A percentile compares a stretch with the other conserved stretches of the same genome.
Evolutionary conservation across 1,140 invertebrate genomes (phyloP).

Genomic region (Cyrtorhinus lividipennis): DNA sequence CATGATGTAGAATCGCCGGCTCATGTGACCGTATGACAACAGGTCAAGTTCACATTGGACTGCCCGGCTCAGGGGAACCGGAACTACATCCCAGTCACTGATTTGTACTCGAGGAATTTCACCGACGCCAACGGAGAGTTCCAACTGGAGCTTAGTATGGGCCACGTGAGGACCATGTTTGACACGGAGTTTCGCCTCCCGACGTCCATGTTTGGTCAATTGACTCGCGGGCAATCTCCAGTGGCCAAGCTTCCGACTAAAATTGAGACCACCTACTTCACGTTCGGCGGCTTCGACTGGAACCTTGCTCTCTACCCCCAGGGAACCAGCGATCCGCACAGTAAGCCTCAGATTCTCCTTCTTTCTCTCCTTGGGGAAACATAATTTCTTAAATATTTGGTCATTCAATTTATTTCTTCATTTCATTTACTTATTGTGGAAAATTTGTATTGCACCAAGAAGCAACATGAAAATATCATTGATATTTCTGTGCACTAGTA

Average conservation of each 20-base stretch:
- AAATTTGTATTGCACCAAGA: no score
- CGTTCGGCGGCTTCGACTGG: conserved; percentile 74
- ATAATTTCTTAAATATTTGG: no score
- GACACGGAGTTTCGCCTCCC: conserved; percentile 51
- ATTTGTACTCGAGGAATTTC: conserved; percentile 59
- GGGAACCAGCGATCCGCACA: conserved; percentile 37
- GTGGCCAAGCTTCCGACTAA: conserved; percentile 29
- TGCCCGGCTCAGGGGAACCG: conserved; percentile 61
- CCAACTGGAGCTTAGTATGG: conserved; percentile 62
- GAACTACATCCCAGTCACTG: conserved; percentile 61
- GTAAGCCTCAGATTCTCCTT: conserved; percentile 27
- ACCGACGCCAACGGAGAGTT: conserved; percentile 73
- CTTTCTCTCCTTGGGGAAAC: no score
- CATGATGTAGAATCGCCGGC: no score
- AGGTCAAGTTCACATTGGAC: conserved; percentile 58
- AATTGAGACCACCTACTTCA: conserved; percentile 54
- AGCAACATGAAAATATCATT: no score
- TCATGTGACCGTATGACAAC: no score
- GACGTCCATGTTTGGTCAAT: conserved; percentile 28
- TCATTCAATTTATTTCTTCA: no score
- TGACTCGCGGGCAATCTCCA: conserved; percentile 13
- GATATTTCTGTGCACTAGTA: no score
- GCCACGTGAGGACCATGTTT: conserved; percentile 60
- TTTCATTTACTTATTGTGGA: no score
- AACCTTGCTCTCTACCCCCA: conserved; percentile 57